Evolutionary conservation across 2,797 vertebrate genomes (phyloP), one percentile per base, ranked within the genome.

Genomic region (Tiaroga cobitis): DNA sequence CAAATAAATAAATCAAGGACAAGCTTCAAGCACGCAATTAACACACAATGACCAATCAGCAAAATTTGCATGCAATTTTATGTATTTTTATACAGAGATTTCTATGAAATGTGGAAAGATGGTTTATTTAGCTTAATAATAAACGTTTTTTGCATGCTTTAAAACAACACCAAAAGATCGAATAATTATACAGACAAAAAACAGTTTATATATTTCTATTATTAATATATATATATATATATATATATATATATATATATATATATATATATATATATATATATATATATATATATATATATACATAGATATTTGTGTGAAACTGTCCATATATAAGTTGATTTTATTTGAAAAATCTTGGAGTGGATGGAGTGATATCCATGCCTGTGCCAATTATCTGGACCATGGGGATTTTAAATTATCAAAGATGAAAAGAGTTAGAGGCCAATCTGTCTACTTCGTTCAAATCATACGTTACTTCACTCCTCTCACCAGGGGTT

Each of bases 361-460:
- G 46, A 49, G 15, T 16, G 16, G 0, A 18, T 6, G 46, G 46
- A 18, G 46, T 49, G 46, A 18, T 49, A 18, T 59, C 51, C 19
- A 24, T 80, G 41, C 4, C 26, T 80, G 16, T 79, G 61, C 39
- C 77, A 80, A 29, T 80, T 49, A 80, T 49, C 61, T 67, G 11
- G 26, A 32, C 59, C 54, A 49, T 56, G 24, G 46, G 32, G 15
- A 37, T 54, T 56, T 70, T 54, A 39, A 56, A 56, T 16, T 1
- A 69, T 81, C 67, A 29, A 41, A 81, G 34, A 21, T 29, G 10
- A 70, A 70, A 69, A 39, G 16, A 59, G 16, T 59, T 16, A 29
- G 49, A 39, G 21, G 9, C 24, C 80, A 81, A n/a, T 51, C 79
- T 81, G 21, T 70, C 67, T 41, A 34, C 39, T 63, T 82, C 19